phyloP scores from a whole-genome alignment of 2,113 vertebrate species.

The Mus pahari region DNA sequence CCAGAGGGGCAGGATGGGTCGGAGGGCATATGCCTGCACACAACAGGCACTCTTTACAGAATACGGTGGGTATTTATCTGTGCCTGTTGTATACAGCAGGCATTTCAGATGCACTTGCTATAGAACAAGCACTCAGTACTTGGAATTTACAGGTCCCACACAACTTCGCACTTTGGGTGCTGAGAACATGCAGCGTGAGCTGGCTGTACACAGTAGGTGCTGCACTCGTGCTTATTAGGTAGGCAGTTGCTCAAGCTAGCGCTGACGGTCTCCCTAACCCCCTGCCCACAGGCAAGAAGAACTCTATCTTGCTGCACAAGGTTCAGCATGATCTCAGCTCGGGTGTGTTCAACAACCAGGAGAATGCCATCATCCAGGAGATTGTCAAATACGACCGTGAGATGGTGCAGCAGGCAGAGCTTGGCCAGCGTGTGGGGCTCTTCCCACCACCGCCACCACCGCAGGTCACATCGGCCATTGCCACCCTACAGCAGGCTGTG shows the following conservation, averaged over 20 bases:
- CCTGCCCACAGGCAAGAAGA: slow-evolving; percentile 93
- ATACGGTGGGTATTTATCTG: background rate
- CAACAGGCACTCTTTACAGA: background rate
- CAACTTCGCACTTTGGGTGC: background rate
- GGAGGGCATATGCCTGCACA: too few relatives aligned
- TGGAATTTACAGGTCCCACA: background rate
- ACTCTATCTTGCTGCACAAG: slow-evolving; percentile 97
- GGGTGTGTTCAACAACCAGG: slow-evolving; percentile 98
- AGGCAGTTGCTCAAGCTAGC: background rate
- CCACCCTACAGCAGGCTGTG: slow-evolving; percentile 96
- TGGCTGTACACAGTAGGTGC: background rate
- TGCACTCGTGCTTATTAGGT: too few relatives aligned
- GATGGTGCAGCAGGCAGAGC: slow-evolving; percentile 96
- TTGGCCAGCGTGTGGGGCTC: slow-evolving; percentile 90
- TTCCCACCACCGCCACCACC: slow-evolving; percentile 87
- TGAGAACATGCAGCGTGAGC: background rate
- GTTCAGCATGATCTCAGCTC: slow-evolving; percentile 98
- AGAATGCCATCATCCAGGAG: slow-evolving; percentile 99
- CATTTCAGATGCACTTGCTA: background rate
- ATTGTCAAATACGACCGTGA: slow-evolving; percentile 99
- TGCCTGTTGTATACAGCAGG: background rate
- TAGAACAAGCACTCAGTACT: background rate
- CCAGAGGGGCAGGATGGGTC: background rate
- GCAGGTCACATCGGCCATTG: slow-evolving; percentile 93
- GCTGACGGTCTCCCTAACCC: background rate